Conservation (phyloP, 1,140 invertebrate genomes). For the Leptinotarsa lineolata region DNA sequence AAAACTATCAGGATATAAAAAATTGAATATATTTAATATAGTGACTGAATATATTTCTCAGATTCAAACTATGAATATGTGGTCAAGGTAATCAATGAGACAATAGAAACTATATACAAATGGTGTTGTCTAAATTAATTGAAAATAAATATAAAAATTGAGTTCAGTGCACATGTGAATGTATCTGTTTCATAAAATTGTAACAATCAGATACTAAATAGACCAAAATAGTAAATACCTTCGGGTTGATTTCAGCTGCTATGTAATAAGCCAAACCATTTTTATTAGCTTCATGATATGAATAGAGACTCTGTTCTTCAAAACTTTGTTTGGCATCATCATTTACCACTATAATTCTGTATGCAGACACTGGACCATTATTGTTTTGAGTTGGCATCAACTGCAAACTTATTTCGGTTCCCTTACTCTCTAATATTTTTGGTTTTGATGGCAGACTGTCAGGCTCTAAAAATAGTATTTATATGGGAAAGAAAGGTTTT, state of each 20-base stretch:
- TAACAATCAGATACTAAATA: too few species aligned
- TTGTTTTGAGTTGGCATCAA: constrained; percentile 68
- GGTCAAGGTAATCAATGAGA: neutral
- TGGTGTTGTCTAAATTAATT: too few species aligned
- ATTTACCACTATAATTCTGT: constrained; percentile 74
- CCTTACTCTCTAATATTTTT: constrained; percentile 62
- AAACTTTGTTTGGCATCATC: constrained; percentile 65
- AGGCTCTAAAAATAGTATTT: constrained; percentile 57
- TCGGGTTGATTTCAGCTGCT: constrained; percentile 71
- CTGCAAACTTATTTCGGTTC: constrained; percentile 65
- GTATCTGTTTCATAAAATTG: too few species aligned
- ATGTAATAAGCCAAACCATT: constrained; percentile 77
- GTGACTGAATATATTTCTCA: neutral
- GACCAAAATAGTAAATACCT: constrained; percentile 43
- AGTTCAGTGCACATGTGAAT: neutral
- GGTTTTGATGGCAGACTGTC: constrained; percentile 67
- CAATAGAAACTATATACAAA: neutral
- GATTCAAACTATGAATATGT: neutral
- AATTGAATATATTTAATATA: too few species aligned
- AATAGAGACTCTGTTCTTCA: constrained; percentile 61
- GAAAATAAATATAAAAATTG: constrained; percentile 13
- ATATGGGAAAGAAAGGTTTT: neutral
- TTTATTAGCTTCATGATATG: constrained; percentile 64
- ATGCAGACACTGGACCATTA: constrained; percentile 73
- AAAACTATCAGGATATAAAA: too few species aligned